Base-by-base conservation (phyloP, 1,140 invertebrate genomes). In the Drosophila parvula region DNA sequence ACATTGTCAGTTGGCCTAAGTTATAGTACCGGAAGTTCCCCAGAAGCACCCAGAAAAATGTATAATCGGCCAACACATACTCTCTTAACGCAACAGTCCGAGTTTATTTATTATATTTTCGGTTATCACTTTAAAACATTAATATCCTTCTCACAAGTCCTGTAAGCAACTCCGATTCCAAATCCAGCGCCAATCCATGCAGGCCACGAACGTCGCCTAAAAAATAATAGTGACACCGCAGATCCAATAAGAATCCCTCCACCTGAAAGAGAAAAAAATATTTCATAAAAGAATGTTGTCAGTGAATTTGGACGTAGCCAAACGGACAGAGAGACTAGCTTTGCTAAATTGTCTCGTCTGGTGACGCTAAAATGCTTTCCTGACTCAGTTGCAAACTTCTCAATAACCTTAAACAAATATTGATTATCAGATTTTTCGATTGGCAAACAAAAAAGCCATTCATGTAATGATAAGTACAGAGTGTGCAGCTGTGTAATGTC, bases 161-260 rank as follows among this genome's bases (percentile, higher is more conserved):
- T 94, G 93, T 96, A 96, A 61, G 96, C 96, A 88, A 96, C 93
- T 48, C 96, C 96, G 78, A 96, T 92, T 18, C 96, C 96, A 91
- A 96, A 95, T 36, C 96, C 95, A 71, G 94, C 93, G 27, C 96
- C 95, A 32, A 94, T 92, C 80, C 96, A 93, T 27, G 96, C 92
- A 5, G 96, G 96, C 95, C 96, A 97, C 64, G 93, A 92, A 92
- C 94, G 94, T 86, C 94, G 93, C 92, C 93, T 91, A 63, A 95
- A 94, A 83, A 96, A 95, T 40, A 96, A 90, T n/a, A 96, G 50
- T 1, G 96, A 96, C 74, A 95, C 92, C 44, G 96, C 90, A 27
- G 94, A 93, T 45, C 96, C 96, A 64, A 96, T 79, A 32, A 95
- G 57, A 45, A 95, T 69, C 71, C 96, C 96, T 80, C 95, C 94